Evolutionary conservation across 2,888 invertebrate species (phyloP).

Genomic region (Eupithecia tripunctaria): DNA sequence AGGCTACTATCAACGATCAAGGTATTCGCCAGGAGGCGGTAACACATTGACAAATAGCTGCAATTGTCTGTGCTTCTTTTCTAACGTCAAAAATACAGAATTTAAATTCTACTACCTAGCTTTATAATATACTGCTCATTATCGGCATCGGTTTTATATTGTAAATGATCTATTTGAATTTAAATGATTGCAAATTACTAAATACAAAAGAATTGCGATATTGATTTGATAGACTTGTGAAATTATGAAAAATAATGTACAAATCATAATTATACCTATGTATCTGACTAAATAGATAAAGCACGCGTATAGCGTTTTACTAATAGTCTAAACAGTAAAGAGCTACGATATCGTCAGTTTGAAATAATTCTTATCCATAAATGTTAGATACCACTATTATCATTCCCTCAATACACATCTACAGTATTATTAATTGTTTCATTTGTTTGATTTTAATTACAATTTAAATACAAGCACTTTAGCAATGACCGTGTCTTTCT

Average conservation of each 20-base stretch:
- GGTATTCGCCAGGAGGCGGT: background rate
- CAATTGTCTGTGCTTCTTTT: background rate
- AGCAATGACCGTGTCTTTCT: background rate
- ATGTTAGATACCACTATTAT: slow-evolving; percentile 29
- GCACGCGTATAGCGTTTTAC: slow-evolving; percentile 19
- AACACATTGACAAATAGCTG: background rate
- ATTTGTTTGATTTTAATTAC: slow-evolving; percentile 22
- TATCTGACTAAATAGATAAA: slow-evolving; percentile 12
- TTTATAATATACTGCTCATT: slow-evolving; percentile 11
- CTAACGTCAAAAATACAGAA: background rate
- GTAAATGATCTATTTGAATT: slow-evolving; percentile 3
- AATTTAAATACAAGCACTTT: background rate
- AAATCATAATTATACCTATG: slow-evolving; percentile 17
- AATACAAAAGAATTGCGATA: slow-evolving; percentile 10
- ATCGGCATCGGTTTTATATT: slow-evolving; percentile 13
- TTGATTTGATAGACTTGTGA: slow-evolving; percentile 18
- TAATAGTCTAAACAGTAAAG: background rate
- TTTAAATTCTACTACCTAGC: background rate
- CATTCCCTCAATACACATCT: slow-evolving; percentile 38
- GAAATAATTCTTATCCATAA: slow-evolving; percentile 26
- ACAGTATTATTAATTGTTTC: slow-evolving; percentile 43
- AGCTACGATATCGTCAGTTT: slow-evolving; percentile 1
- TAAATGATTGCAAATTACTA: slow-evolving; percentile 16
- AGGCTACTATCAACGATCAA: background rate
- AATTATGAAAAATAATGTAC: slow-evolving; percentile 27